phyloP scores from a whole-genome alignment of 2,113 vertebrate species.

The Columba livia region DNA sequence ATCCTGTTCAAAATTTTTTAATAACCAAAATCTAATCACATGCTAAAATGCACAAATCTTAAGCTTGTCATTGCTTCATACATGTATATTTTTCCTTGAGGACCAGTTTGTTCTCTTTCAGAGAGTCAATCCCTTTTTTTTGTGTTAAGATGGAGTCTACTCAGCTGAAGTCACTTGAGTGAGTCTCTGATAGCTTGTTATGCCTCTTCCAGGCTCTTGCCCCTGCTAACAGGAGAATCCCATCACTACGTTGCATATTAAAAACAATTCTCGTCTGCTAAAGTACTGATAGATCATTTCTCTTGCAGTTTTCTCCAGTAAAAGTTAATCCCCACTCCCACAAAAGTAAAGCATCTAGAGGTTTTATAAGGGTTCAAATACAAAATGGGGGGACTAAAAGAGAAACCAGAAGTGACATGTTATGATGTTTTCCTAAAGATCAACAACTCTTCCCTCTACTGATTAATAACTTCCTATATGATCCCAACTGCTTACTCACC shows the following conservation, averaged over 20 bases:
- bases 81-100: fast-evolving
- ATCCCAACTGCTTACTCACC: background rate
- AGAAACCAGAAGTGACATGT: background rate
- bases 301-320: background rate
- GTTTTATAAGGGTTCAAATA: background rate
- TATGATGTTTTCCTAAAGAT: background rate
- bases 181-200: background rate
- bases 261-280: background rate
- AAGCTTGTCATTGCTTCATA: background rate
- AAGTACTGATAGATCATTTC: background rate
- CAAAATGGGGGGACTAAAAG: background rate
- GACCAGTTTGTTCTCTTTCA: background rate
- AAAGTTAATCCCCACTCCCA: background rate
- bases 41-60: background rate
- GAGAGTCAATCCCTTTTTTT: background rate
- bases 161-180: fast-evolving
- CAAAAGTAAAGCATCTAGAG: background rate
- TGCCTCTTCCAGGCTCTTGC: background rate
- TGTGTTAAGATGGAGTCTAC: background rate
- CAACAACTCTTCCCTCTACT: background rate
- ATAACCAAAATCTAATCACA: background rate
- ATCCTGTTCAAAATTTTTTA: background rate
- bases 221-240: background rate
- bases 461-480: background rate
- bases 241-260: background rate